Conservation (phyloP, 1,140 invertebrate genomes). For the Sogatella furcifera region DNA sequence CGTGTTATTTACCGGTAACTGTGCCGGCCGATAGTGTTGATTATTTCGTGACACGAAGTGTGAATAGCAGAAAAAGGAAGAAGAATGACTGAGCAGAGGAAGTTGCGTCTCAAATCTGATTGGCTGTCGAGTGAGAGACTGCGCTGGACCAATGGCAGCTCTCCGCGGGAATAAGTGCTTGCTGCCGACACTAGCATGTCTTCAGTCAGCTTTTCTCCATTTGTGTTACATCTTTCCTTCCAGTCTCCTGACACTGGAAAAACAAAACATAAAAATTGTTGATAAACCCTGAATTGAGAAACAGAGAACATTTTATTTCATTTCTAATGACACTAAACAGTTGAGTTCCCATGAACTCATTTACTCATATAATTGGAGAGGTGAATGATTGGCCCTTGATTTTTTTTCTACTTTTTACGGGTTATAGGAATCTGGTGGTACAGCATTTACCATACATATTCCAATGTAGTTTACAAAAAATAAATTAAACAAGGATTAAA, state of each 20-base stretch:
- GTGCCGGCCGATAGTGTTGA: conserved; percentile 4
- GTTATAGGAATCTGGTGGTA: too few relatives aligned
- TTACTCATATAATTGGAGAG: too few relatives aligned
- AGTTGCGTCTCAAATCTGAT: not conserved
- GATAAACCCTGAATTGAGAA: too few relatives aligned
- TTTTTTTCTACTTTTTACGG: too few relatives aligned
- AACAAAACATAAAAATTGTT: not conserved
- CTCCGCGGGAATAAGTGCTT: conserved; percentile 63
- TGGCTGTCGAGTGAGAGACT: conserved; percentile 3
- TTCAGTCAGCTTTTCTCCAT: conserved; percentile 63
- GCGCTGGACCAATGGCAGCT: conserved; percentile 57
- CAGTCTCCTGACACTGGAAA: conserved; percentile 21
- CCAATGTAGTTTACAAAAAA: too few relatives aligned
- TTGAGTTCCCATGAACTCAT: too few relatives aligned
- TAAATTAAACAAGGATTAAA: too few relatives aligned
- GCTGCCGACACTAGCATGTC: conserved; percentile 70
- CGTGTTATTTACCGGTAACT: not conserved
- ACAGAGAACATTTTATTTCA: too few relatives aligned
- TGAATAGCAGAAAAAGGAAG: conserved; percentile 41
- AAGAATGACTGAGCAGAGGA: conserved; percentile 42
- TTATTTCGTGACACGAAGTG: conserved; percentile 37
- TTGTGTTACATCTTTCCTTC: conserved; percentile 34
- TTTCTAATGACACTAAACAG: too few relatives aligned
- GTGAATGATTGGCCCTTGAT: too few relatives aligned
- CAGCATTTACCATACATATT: too few relatives aligned